Evolutionary conservation across 2,888 invertebrate species (phyloP), one percentile per base, ranked within the genome.

Genomic region (Chaetogeoica ovagalla): DNA sequence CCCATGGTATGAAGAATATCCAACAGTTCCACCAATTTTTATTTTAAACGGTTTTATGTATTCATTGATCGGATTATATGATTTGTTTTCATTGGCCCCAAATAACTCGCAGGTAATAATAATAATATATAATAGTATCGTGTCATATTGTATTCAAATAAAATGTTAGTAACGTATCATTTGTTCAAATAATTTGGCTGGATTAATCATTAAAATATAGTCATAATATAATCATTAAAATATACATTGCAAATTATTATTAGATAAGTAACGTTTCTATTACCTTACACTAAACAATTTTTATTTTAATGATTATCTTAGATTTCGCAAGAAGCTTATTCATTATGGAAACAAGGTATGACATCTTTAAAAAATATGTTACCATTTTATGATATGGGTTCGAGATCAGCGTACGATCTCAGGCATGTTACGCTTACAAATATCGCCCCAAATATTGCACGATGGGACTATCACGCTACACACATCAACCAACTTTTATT

Each of bases 381-480:
- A 37, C 91, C 94, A 0, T 89, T 98, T 8, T 99, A 92, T 85
- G 98, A 99, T 87, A 97, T 96, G 19, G 97, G 99, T 37, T 94
- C 95, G 81, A 97, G 97, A 4, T 96, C 97, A 37, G 92, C 95
- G 83, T 99, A 99, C 86, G 99, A 99, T 88, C 89, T 99, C 75
- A 89, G 98, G 19, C 99, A 99, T 86, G 91, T 97, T 85, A 95
- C 95, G 0, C 87, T 96, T 57, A 93, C 94, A 30, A 30, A 30
- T 30, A 92, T 93, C 23, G 93, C 95, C 43, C 96, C 96, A 0
- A 99, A 99, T 87, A 89, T 98, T 82, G 99, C 99, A 0, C 89
- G 99, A 81, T 98, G 98, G 97, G 99, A 99, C 86, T 99, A 99
- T 87, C 99, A 99, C 87, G 95, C 97, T 0, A 97, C 98, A 0